phyloP scores from a whole-genome alignment of 2,113 vertebrate species.

The Ursus arctos region DNA sequence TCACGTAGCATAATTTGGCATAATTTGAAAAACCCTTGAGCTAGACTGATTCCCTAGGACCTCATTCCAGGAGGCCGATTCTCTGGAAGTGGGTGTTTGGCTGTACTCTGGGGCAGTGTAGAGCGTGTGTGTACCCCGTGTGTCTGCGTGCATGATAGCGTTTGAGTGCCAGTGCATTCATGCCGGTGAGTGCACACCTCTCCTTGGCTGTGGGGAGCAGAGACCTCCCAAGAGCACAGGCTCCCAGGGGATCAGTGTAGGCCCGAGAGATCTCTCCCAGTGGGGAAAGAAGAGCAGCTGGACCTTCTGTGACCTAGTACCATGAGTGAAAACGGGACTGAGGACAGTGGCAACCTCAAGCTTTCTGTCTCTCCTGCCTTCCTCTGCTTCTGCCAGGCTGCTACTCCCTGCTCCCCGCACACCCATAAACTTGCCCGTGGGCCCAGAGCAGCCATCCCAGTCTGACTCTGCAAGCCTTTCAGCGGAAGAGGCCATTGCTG shows the following conservation, averaged over 20 bases:
- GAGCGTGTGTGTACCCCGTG: neutral
- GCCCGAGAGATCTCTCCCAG: neutral
- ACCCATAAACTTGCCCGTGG: neutral
- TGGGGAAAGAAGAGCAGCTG: neutral
- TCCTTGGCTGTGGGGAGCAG: neutral
- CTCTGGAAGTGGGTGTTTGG: neutral
- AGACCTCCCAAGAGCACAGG: neutral
- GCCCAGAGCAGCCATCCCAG: neutral
- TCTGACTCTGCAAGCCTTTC: neutral
- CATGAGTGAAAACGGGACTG: neutral
- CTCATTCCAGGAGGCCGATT: neutral
- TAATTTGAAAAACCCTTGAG: neutral
- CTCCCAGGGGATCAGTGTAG: neutral
- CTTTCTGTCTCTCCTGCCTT: neutral
- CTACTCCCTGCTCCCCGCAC: neutral
- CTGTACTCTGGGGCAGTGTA: neutral
- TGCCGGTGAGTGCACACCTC: neutral
- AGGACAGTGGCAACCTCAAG: accelerated
- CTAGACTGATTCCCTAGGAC: neutral
- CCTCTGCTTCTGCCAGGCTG: neutral
- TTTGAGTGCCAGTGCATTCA: neutral
- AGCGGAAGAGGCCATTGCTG: neutral
- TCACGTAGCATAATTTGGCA: neutral
- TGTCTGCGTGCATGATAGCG: neutral
- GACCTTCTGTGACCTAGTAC: neutral